Evolutionary conservation across 2,797 vertebrate genomes (phyloP), one percentile per base, ranked within the genome.

Genomic region (Cetoscarus ocellatus): DNA sequence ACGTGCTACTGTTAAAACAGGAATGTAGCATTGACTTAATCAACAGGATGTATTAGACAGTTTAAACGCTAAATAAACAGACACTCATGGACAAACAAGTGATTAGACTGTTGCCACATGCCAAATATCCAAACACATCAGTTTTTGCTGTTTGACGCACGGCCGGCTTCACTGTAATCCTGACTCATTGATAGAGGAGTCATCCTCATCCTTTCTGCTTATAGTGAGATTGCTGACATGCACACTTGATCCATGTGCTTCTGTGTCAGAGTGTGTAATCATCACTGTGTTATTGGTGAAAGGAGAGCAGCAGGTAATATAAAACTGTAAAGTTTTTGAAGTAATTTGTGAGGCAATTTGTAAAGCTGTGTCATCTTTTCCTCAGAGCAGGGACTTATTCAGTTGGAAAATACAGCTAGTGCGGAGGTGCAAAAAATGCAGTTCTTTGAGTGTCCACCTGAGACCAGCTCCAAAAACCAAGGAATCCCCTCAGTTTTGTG

Each of bases 61-160:
- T 79, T 86, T 70, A 15, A 49, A 67, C 60, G 7, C 12, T 15
- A 47, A 61, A 67, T 85, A 88, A 88, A 88, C 86, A 85, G 59
- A 80, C 70, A 83, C 70, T 88, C 78, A 73, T 0, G 38, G 73
- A 66, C 71, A 70, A 73, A 70, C 64, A 68, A 62, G 17, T 77
- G 73, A 72, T 43, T 61, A 67, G 68, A 61, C 56, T 73, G 53
- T 57, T 17, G 62, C 73, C 61, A 45, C 75, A 79, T 77, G 61
- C 39, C 67, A 64, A 45, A 83, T 10, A 39, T 91, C 87, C 75
- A 88, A 91, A 91, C 86, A 88, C 81, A 80, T 80, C 73, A 27
- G 61, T 45, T 9, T 19, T 59, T 66, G 62, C 82, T 87, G 27
- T 1, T 43, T 73, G 78, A 73, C 80, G 68, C 73, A 70, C 65